These are phyloP conservation scores for Holothuria scabra DNA, from an alignment of 53 echinoderm and acorn worm species.

Conservation along the genomic window DNA sequence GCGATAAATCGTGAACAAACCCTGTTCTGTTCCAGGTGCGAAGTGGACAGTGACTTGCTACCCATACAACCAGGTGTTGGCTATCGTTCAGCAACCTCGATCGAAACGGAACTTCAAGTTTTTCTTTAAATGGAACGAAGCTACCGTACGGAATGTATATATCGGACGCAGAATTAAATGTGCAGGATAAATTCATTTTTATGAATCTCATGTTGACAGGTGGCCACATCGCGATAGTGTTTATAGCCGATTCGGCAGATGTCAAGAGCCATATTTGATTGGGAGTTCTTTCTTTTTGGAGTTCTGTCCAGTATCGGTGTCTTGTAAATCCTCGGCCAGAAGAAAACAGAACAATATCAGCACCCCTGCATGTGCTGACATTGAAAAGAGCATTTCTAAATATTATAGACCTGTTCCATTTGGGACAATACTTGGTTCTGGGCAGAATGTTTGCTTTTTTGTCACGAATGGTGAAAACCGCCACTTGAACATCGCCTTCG, in stretches of 20 bases:
- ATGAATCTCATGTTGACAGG: constrained; percentile 4
- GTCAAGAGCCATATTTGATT: constrained; percentile 19
- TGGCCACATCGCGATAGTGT: constrained; percentile 23
- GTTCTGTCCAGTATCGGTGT: not conserved
- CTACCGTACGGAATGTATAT: constrained; percentile 18
- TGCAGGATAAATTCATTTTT: constrained; percentile 23
- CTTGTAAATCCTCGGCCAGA: not conserved
- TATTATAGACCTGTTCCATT: constrained; percentile 24
- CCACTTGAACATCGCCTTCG: constrained; percentile 35
- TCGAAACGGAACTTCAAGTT: constrained; percentile 8
- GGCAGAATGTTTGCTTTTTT: not conserved
- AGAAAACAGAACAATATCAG: constrained; percentile 16
- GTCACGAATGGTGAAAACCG: constrained; percentile 24
- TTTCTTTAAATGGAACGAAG: constrained; percentile 4
- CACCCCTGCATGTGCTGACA: not conserved
- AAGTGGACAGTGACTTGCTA: constrained; percentile 22
- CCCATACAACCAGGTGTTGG: constrained; percentile 20
- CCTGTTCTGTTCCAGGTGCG: constrained; percentile 17
- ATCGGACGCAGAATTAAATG: constrained; percentile 19
- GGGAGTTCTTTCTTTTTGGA: not conserved
- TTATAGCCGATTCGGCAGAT: constrained; percentile 14
- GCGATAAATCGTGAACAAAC: constrained; percentile 20
- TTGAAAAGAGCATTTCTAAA: constrained; percentile 5
- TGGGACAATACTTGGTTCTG: not conserved
- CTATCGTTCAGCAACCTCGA: constrained; percentile 24